Evolutionary conservation across 1,140 invertebrate species (phyloP), one percentile per base, ranked within the genome.

Genomic region (Halesus radiatus): DNA sequence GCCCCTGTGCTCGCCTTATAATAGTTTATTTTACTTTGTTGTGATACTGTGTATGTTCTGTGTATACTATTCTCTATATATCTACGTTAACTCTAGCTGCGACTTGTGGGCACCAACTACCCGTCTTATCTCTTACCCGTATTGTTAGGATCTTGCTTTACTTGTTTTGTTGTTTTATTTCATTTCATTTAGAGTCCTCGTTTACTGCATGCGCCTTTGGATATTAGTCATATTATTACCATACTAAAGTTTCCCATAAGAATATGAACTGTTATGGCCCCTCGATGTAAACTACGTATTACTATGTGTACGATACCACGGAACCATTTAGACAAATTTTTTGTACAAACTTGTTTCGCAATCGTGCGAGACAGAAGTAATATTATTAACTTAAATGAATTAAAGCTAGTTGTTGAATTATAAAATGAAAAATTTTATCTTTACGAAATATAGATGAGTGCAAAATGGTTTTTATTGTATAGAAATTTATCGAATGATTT

Each of bases 21-120:
- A 83, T 80, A 83, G 81, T 80, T 83, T 83, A 83, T 79, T 83
- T 83, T 83, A 83, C 81, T 83, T 83, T 83, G 81, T 83, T 83
- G 81, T 83, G 81, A 83, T 83, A 80, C 62, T 66, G 22, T 66
- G 26, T 68, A 52, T 23, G 18, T 75, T 22, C 37, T 45, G 37
- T 45, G 37, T 45, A 45, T 45, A 45, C 37, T 45, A 45, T 37
- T 37, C 32, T 37, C 32, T 45, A 45, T 45, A 45, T 45, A 45
- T 45, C 37, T 45, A 45, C 37, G 37, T 45, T 45, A 45, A 45
- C 37, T 45, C 37, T 45, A 45, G 37, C 37, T 45, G 37, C 37
- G 37, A 45, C 37, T 45, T 45, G 37, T 45, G 37, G 37, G 37
- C 37, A 45, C 1, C 37, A 13, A 45, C 37, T 10, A 45, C 37